These are phyloP conservation scores for Cryptus armator DNA, from an alignment of 2,888 invertebrate species.

Conservation along the genomic window DNA sequence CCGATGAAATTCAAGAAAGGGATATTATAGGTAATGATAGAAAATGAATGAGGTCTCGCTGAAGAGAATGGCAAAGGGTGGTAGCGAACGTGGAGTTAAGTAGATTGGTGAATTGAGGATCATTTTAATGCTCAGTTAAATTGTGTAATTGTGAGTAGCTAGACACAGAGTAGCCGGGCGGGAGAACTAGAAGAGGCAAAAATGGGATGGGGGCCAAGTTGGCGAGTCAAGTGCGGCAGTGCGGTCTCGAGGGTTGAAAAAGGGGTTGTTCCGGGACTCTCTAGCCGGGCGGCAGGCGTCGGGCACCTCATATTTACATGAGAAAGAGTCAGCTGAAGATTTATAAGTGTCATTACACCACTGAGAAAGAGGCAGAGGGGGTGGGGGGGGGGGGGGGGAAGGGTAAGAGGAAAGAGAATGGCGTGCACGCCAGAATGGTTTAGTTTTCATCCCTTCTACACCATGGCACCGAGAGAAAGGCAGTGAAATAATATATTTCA, in stretches of 20 bases:
- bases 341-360: slow-evolving; percentile 77
- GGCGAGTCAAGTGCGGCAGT: slow-evolving; percentile 56
- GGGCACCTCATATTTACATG: slow-evolving; percentile 77
- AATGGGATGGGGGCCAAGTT: slow-evolving; percentile 57
- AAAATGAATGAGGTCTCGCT: not conserved
- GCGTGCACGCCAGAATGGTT: slow-evolving; percentile 50
- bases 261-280: slow-evolving; percentile 44
- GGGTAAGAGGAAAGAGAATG: slow-evolving; percentile 4
- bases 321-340: slow-evolving; percentile 77
- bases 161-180: slow-evolving; percentile 52
- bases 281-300: slow-evolving; percentile 34
- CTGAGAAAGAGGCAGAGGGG: slow-evolving; percentile 51
- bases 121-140: slow-evolving; percentile 81
- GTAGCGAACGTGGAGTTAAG: slow-evolving; percentile 73
- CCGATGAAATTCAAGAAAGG: not conserved
- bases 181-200: slow-evolving; percentile 22
- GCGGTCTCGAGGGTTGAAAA: slow-evolving; percentile 62
- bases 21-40: not conserved
- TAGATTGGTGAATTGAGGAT: slow-evolving; percentile 80
- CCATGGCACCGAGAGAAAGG: slow-evolving; percentile 41
- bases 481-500: slow-evolving; percentile 56
- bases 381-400: not conserved
- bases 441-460: slow-evolving; percentile 43
- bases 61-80: not conserved
- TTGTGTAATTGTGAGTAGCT: slow-evolving; percentile 79